phyloP scores from a whole-genome alignment of 2,113 vertebrate species.

The Ptychochromis oligacanthus region DNA sequence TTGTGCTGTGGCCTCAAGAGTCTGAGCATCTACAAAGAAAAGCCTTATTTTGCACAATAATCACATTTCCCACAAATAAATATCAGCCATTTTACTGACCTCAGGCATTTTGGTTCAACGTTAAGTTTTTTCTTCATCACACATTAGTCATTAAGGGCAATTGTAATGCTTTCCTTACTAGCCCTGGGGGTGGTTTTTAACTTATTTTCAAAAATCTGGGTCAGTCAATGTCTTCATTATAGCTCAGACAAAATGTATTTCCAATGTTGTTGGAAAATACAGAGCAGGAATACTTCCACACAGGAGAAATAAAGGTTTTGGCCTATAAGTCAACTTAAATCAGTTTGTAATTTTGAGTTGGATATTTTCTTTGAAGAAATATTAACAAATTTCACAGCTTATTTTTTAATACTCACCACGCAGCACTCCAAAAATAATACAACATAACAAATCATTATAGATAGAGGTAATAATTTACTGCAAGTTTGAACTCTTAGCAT shows the following conservation, averaged over 20 bases:
- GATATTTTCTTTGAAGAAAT: neutral
- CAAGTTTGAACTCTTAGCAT: neutral
- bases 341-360: no score
- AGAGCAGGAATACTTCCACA: no score
- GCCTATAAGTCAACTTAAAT: no score
- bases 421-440: neutral
- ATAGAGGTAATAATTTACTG: fast-evolving
- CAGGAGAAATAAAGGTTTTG: no score
- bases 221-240: neutral
- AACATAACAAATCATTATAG: neutral
- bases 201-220: neutral
- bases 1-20: slow-evolving; percentile 70
- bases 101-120: neutral
- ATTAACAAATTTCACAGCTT: no score
- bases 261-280: neutral
- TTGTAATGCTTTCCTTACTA: neutral
- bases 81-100: neutral
- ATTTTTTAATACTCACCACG: fast-evolving
- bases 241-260: neutral
- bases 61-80: neutral
- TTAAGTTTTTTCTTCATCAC: neutral
- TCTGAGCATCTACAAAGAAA: slow-evolving; percentile 77
- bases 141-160: neutral
- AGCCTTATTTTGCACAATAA: neutral
- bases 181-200: neutral